Base-by-base conservation (phyloP, 1,140 invertebrate genomes). In the Drosophila nasuta region DNA sequence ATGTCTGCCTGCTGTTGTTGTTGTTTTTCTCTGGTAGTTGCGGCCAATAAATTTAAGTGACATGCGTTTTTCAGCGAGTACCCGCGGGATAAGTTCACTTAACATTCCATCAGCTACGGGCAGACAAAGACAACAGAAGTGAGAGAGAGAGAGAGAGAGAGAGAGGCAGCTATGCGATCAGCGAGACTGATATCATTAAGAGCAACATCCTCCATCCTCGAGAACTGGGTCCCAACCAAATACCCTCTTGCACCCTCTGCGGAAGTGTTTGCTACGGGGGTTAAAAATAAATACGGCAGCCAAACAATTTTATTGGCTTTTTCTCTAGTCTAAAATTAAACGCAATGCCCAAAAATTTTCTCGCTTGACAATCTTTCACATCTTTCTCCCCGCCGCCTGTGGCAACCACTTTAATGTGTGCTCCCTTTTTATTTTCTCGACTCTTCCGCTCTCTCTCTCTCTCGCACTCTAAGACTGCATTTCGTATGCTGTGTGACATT, bases 21-120 rank as follows among this genome's bases (percentile, higher is more conserved):
- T 45, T 60, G 46, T 35, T 77, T 52, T 67, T 80, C 68, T 79
- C 15, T 67, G 75, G 82, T 69, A 72, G 83, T 66, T 88, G 85
- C 80, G 78, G 85, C 81, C 86, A 89, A 89, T 89, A 89, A 89
- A 89, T 89, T 89, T 76, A 90, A 89, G 85, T 89, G 85, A 89
- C 85, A 89, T 89, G 85, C 85, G 78, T 89, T 89, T 89, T 89
- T 89, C 85, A 81, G 77, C 85, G 80, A 89, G 85, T 88, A 88
- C 81, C 83, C 85, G 85, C 85, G 85, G 80, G 80, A 83, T 78
- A 89, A 78, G 73, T 88, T 88, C 66, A 83, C 83, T 89, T 81
- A 73, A 81, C 71, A 89, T 88, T 88, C 74, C 83, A 75, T 58
- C 51, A 67, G 49, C 71, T 89, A 89, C 77, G 77, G 77, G 77